Conservation (phyloP, 1,140 invertebrate genomes). For the Pomacea maculata region DNA sequence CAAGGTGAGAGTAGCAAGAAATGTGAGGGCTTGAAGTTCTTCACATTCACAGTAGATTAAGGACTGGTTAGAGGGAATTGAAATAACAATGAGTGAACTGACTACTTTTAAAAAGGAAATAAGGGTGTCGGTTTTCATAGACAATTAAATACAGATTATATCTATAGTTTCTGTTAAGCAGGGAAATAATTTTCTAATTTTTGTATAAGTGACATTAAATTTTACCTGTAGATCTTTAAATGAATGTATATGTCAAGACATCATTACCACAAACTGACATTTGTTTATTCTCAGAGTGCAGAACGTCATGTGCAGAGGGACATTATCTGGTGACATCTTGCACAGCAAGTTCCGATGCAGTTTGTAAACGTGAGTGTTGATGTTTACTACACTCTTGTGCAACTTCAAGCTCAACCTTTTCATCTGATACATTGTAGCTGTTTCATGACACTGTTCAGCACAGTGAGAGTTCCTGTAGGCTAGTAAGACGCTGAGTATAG, state of each 20-base stretch:
- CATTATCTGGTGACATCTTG: conserved; percentile 47
- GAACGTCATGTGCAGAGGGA: conserved; percentile 38
- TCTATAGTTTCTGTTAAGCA: no score
- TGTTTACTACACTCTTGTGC: background rate
- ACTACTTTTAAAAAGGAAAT: no score
- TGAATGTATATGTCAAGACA: background rate
- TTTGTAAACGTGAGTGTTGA: conserved; percentile 44
- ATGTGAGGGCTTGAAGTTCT: background rate
- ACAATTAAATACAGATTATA: no score
- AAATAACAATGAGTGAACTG: no score
- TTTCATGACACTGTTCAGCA: background rate
- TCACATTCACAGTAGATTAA: no score
- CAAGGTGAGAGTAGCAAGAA: conserved; percentile 22
- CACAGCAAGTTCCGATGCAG: conserved; percentile 39
- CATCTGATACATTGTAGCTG: no score
- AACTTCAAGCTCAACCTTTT: background rate
- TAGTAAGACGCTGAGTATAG: no score
- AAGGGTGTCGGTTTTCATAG: no score
- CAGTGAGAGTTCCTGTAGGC: no score
- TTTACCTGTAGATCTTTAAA: background rate
- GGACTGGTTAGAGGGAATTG: no score
- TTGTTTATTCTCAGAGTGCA: conserved; percentile 40
- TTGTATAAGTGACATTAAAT: background rate
- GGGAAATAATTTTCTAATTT: background rate
- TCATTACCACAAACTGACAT: background rate